Percentiles rank a stretch among this genome's conserved stretches.
Evolutionary conservation across 2,113 vertebrate genomes (phyloP).

Genomic region (Oncorhynchus gorbuscha): DNA sequence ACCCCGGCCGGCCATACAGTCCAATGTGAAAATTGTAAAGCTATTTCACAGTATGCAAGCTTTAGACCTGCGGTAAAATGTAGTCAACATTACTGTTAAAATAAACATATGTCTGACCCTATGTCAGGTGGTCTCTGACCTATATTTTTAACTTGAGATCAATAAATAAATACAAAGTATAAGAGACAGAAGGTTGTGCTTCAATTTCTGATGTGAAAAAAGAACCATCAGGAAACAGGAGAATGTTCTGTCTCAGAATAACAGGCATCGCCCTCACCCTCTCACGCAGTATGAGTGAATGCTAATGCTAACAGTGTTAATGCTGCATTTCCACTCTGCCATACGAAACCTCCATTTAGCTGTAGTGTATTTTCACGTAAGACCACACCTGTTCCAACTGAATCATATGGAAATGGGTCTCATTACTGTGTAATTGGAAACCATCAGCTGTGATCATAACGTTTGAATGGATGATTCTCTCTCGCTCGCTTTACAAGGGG

Average conservation of each 20-base stretch:
- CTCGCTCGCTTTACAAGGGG: not conserved
- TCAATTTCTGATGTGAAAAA: no score
- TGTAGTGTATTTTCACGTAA: slow-evolving; percentile 7
- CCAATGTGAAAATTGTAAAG: not conserved
- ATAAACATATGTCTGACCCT: no score
- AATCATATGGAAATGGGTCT: slow-evolving; percentile 10
- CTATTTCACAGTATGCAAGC: not conserved
- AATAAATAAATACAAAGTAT: no score
- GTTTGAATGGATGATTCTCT: slow-evolving; percentile 8
- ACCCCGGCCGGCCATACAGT: not conserved
- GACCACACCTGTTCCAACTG: slow-evolving; percentile 23
- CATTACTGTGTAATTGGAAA: slow-evolving; percentile 24
- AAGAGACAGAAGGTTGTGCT: no score
- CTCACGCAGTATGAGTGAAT: not conserved
- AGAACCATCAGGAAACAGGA: no score
- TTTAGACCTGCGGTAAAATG: not conserved
- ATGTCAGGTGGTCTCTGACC: no score
- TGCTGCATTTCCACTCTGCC: slow-evolving; percentile 1
- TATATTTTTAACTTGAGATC: no score
- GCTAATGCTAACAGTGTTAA: not conserved
- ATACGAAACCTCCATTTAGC: not conserved
- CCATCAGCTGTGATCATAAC: slow-evolving; percentile 29
- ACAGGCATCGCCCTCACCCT: not conserved
- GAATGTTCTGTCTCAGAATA: no score
- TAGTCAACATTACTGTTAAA: no score